A percentile compares a stretch with the other conserved stretches of the same genome.
These are phyloP conservation scores for Glaucidium brasilianum DNA, from an alignment of 2,113 vertebrate genomes.

Conservation along the genomic window DNA sequence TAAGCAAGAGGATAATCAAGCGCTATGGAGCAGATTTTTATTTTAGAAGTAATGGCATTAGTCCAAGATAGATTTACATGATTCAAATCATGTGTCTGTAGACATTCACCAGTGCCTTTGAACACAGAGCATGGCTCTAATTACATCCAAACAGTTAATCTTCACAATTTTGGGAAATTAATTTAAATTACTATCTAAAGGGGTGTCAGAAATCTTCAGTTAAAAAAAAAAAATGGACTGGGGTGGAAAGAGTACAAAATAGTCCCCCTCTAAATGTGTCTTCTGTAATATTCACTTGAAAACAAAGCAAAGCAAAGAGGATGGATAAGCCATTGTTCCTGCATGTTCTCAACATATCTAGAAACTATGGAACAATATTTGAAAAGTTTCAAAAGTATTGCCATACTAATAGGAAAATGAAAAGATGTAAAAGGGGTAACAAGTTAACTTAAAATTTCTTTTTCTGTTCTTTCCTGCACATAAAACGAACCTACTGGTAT, in stretches of 20 bases:
- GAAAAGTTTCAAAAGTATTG: not conserved
- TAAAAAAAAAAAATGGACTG: not conserved
- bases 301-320: not conserved
- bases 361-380: not conserved
- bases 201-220: not conserved
- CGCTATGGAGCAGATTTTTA: not conserved
- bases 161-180: not conserved
- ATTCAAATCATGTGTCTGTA: not conserved
- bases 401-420: not conserved
- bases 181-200: slow-evolving; percentile 4
- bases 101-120: not conserved
- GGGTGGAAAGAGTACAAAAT: not conserved
- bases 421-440: not conserved
- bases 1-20: not conserved
- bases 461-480: not conserved
- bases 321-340: not conserved
- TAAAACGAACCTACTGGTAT: not conserved
- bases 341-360: not conserved
- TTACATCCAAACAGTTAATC: slow-evolving; percentile 28
- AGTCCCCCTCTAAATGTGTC: not conserved
- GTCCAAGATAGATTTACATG: not conserved
- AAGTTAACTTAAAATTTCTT: not conserved
- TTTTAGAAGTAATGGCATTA: not conserved
- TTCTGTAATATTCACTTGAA: not conserved
- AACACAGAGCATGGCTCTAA: not conserved